These are phyloP conservation scores for Steromphala cineraria DNA, from an alignment of 2,888 invertebrate species.

Conservation along the genomic window DNA sequence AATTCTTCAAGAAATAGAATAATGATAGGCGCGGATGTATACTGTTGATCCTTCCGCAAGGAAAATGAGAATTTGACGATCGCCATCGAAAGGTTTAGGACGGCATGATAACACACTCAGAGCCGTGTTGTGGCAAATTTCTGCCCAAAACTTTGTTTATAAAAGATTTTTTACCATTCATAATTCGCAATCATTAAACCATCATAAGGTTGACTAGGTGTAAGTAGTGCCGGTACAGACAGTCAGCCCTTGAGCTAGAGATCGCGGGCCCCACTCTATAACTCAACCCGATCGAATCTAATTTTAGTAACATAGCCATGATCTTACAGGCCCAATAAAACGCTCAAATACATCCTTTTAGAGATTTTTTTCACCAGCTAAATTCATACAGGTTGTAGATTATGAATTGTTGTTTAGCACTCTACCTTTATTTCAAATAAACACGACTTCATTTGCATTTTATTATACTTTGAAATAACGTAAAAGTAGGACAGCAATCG, in stretches of 20 bases:
- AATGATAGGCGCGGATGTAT: constrained; percentile 46
- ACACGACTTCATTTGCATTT: constrained; percentile 16
- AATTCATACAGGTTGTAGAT: neutral
- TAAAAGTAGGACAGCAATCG: constrained; percentile 26
- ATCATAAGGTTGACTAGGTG: constrained; percentile 22
- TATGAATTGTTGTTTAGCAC: constrained; percentile 19
- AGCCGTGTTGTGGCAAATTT: constrained; percentile 14
- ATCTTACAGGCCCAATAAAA: constrained; percentile 44
- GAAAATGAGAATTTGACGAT: constrained; percentile 37
- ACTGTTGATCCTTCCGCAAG: constrained; percentile 51
- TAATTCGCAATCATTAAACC: neutral
- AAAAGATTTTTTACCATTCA: neutral
- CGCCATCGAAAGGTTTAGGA: constrained; percentile 21
- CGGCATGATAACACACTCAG: constrained; percentile 12
- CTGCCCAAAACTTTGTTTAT: neutral
- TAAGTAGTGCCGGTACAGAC: constrained; percentile 57
- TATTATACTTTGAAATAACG: constrained; percentile 21
- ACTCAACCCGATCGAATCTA: constrained; percentile 42
- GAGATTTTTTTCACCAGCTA: neutral
- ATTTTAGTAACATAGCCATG: constrained; percentile 44
- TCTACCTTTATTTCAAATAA: constrained; percentile 27
- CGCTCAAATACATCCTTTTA: constrained; percentile 40
- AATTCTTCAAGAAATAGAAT: constrained; percentile 9
- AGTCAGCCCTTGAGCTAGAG: constrained; percentile 57
- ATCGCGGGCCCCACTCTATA: constrained; percentile 54